A percentile compares a stretch with the other conserved stretches of the same genome.
These are phyloP conservation scores for Pterocles gutturalis DNA, from an alignment of 2,113 vertebrate genomes.

Conservation along the genomic window DNA sequence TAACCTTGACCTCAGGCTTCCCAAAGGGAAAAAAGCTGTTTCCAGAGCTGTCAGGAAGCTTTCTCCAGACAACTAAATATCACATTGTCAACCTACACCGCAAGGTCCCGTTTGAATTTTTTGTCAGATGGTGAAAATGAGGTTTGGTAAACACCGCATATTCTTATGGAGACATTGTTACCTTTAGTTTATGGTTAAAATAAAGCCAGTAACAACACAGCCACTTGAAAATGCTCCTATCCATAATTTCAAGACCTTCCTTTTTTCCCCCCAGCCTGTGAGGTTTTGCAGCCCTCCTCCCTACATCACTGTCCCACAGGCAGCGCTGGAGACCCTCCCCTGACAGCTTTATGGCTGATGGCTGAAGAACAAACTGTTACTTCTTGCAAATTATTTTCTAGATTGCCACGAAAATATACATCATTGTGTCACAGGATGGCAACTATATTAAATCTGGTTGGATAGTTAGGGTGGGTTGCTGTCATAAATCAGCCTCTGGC, in stretches of 20 bases:
- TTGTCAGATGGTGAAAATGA: not conserved
- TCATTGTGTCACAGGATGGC: constrained; percentile 34
- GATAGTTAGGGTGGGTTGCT: constrained; percentile 38
- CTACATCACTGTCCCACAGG: not conserved
- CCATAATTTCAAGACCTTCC: not conserved
- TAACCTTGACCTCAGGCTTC: not conserved
- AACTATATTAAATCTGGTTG: constrained; percentile 50
- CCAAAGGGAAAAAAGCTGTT: not conserved
- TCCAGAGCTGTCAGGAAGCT: not conserved
- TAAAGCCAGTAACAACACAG: constrained; percentile 2
- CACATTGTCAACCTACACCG: not conserved
- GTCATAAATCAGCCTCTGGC: constrained; percentile 20
- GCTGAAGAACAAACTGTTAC: constrained; percentile 3
- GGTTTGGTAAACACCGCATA: not conserved
- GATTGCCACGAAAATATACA: constrained; percentile 33
- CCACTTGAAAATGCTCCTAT: not conserved
- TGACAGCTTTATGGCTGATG: constrained; percentile 15
- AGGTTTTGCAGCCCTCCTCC: not conserved
- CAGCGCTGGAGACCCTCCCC: not conserved
- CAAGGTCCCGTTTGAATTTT: not conserved
- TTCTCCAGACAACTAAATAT: not conserved
- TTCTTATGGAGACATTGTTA: not conserved
- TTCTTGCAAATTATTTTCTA: constrained; percentile 30
- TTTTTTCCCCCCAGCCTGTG: not conserved
- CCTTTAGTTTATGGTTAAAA: constrained; percentile 35